phyloP scores from a whole-genome alignment of 1,140 invertebrate species.

The Lethrus apterus region DNA sequence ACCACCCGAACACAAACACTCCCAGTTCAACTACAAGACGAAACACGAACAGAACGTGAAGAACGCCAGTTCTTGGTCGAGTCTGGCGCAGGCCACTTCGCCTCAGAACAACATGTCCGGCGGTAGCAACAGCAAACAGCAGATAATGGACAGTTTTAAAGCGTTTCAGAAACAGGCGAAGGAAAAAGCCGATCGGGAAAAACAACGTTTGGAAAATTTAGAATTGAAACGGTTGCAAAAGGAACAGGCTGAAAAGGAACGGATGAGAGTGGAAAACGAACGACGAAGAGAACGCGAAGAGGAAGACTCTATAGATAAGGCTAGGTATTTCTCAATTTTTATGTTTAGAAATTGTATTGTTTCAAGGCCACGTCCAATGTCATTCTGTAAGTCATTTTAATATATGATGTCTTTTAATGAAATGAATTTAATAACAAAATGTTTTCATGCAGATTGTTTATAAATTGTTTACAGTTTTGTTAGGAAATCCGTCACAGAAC shows the following conservation, averaged over 20 bases:
- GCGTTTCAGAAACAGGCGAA: slow-evolving; percentile 92
- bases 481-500: slow-evolving; percentile 51
- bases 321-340: slow-evolving; percentile 42
- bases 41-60: slow-evolving; percentile 64
- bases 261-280: slow-evolving; percentile 70
- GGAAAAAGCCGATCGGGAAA: slow-evolving; percentile 87
- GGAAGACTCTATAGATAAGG: slow-evolving; percentile 67
- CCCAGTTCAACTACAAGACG: slow-evolving; percentile 21
- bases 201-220: slow-evolving; percentile 74
- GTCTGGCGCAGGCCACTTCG: slow-evolving; percentile 75
- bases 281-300: slow-evolving; percentile 70
- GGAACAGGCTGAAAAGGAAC: slow-evolving; percentile 76
- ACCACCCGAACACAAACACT: slow-evolving; percentile 39
- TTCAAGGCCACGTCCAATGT: too few relatives aligned
- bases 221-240: slow-evolving; percentile 69
- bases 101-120: slow-evolving; percentile 53
- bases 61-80: slow-evolving; percentile 89
- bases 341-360: slow-evolving; percentile 1
- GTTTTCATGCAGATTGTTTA: too few relatives aligned
- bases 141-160: slow-evolving; percentile 63
- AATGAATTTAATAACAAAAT: too few relatives aligned
- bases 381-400: too few relatives aligned
- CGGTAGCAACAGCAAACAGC: slow-evolving; percentile 50
- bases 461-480: too few relatives aligned
- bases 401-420: too few relatives aligned